Evolutionary conservation across 2,888 invertebrate species (phyloP).

Genomic region (Geotrupes spiniger): DNA sequence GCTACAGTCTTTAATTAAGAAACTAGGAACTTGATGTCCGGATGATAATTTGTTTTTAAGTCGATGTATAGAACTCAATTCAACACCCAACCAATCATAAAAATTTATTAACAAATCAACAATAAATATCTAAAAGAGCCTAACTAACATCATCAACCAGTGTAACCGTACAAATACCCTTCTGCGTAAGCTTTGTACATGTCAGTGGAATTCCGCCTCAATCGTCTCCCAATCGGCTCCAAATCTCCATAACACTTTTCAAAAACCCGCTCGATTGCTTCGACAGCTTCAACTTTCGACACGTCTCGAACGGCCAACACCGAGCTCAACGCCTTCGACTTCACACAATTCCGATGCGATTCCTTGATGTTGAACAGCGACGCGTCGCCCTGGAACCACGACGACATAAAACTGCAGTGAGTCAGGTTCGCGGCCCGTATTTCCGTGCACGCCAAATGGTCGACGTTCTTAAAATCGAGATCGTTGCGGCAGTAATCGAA

Average conservation of each 20-base stretch:
- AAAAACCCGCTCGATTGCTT: conserved; percentile 84
- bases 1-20: too few species aligned
- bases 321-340: conserved; percentile 80
- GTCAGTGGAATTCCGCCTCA: conserved; percentile 73
- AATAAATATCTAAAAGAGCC: too few species aligned
- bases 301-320: conserved; percentile 79
- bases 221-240: conserved; percentile 83
- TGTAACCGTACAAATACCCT: conserved; percentile 75
- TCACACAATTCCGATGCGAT: conserved; percentile 87
- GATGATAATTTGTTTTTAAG: too few species aligned
- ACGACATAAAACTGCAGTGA: conserved; percentile 85
- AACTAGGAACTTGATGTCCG: too few species aligned
- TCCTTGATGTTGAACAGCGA: conserved; percentile 68
- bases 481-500: conserved; percentile 90
- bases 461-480: conserved; percentile 82
- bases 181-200: conserved; percentile 74
- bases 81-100: too few species aligned
- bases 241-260: conserved; percentile 86
- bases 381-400: conserved; percentile 74
- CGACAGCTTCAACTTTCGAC: conserved; percentile 65
- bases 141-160: too few species aligned
- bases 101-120: too few species aligned
- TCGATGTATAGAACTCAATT: too few species aligned
- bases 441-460: conserved; percentile 94
- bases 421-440: conserved; percentile 91